Base-by-base conservation (phyloP, 1,140 invertebrate species). In the Dendroctonus ponderosae region DNA sequence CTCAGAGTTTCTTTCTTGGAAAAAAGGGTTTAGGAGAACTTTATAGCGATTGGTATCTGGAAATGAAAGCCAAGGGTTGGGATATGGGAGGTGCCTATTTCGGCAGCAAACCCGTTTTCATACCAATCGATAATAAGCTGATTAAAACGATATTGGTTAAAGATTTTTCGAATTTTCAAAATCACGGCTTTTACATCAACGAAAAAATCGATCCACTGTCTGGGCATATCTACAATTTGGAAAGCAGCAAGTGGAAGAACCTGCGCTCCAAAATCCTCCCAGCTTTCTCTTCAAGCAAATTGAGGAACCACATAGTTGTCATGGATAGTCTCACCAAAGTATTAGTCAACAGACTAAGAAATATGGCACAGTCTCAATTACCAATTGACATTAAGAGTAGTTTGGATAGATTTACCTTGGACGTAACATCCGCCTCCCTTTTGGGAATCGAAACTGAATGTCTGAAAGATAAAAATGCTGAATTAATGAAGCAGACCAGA, bases 131-230 rank as follows among this genome's bases (percentile, higher is more conserved):
- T 26, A 26, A 26, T 26, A 1, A 26, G 26, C 26, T 26, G 26
- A 3, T 26, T 26, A 26, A 26, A 3, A 26, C 1, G 3, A 26
- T 26, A 26, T 26, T 26, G 3, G 26, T 26, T 26, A 26, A 1
- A 26, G 26, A 26, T 26, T 26, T 26, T 26, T 26, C 1, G 26
- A 26, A 26, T 26, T 26, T 26, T 26, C 26, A 26, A 26, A 26
- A 26, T 26, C 26, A 26, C 26, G 26, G 26, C 3, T 26, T 26
- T 26, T 26, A 26, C 74, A 75, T 76, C 8, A 81, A 80, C 62
- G 79, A 80, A 7, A 73, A 80, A 3, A 74, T 79, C 51, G 84
- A 85, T 65, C 79, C 84, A 8, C 50, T 86, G 12, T 76, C 78
- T 6, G 79, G 75, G 37, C 80, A 85, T 71, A 50, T 74, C 38